Evolutionary conservation across 2,888 invertebrate genomes (phyloP).

Genomic region (Zootermopsis nevadensis): DNA sequence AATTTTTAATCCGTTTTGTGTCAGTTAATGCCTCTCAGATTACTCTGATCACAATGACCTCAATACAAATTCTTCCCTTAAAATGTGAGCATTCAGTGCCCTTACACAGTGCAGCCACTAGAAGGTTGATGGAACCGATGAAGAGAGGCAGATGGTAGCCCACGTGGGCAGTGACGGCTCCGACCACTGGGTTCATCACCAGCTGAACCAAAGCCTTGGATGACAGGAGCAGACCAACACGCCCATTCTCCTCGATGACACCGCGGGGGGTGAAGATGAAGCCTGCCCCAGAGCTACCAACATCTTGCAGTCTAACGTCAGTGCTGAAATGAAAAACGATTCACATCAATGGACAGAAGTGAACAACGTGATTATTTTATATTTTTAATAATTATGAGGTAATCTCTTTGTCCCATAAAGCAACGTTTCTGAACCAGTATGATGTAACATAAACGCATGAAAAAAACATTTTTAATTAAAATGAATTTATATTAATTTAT

Average conservation of each 20-base stretch:
- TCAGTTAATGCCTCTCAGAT: too few relatives aligned
- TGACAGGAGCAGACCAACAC: slow-evolving; percentile 75
- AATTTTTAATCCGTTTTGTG: too few relatives aligned
- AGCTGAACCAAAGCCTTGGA: slow-evolving; percentile 86
- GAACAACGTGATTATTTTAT: too few relatives aligned
- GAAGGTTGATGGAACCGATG: slow-evolving; percentile 74
- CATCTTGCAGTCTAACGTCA: not conserved
- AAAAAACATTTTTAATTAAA: too few relatives aligned
- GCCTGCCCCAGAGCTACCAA: not conserved
- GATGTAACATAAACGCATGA: too few relatives aligned
- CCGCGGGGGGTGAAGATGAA: slow-evolving; percentile 42
- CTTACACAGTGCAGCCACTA: slow-evolving; percentile 77
- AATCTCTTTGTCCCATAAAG: too few relatives aligned
- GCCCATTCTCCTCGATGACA: slow-evolving; percentile 72
- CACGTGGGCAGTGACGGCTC: slow-evolving; percentile 72
- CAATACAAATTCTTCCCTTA: too few relatives aligned
- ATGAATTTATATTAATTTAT: too few relatives aligned
- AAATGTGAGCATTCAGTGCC: not conserved
- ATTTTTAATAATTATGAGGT: too few relatives aligned
- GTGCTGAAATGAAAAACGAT: not conserved
- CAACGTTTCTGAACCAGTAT: too few relatives aligned
- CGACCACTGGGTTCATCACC: slow-evolving; percentile 79
- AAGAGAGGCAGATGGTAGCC: slow-evolving; percentile 78
- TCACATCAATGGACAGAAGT: too few relatives aligned
- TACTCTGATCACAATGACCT: too few relatives aligned